phyloP scores from a whole-genome alignment of 1,140 invertebrate species.

The Agrypnia vestita region DNA sequence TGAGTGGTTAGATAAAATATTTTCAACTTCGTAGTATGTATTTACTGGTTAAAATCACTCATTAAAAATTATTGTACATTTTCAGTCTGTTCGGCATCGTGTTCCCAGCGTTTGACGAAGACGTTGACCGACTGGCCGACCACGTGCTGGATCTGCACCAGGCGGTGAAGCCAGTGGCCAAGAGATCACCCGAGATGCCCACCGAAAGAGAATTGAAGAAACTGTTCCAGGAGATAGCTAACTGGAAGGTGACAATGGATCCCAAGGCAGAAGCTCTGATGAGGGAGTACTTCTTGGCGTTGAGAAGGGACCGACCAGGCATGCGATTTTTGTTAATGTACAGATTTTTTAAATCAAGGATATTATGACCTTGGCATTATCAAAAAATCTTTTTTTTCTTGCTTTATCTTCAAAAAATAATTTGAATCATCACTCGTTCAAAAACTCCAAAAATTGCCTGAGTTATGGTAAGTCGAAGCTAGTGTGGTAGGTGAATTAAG shows the following conservation, averaged over 20 bases:
- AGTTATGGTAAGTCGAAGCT: too few species aligned
- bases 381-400: too few species aligned
- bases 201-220: background rate
- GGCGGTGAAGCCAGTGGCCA: constrained; percentile 19
- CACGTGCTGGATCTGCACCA: constrained; percentile 29
- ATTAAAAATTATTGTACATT: background rate
- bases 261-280: constrained; percentile 24
- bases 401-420: too few species aligned
- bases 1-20: too few species aligned
- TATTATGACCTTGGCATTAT: too few species aligned
- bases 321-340: too few species aligned
- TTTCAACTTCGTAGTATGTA: too few species aligned
- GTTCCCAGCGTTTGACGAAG: constrained; percentile 14
- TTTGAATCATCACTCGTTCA: too few species aligned
- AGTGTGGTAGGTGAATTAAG: too few species aligned
- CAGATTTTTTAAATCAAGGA: too few species aligned
- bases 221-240: constrained; percentile 10
- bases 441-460: too few species aligned
- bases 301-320: constrained; percentile 51
- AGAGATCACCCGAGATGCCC: background rate
- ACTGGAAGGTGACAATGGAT: constrained; percentile 40
- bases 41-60: too few species aligned
- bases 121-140: constrained; percentile 14
- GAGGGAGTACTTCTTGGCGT: constrained; percentile 44
- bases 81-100: constrained; percentile 47